Evolutionary conservation across 1,140 invertebrate species (phyloP).

Genomic region (Diorhabda sublineata): DNA sequence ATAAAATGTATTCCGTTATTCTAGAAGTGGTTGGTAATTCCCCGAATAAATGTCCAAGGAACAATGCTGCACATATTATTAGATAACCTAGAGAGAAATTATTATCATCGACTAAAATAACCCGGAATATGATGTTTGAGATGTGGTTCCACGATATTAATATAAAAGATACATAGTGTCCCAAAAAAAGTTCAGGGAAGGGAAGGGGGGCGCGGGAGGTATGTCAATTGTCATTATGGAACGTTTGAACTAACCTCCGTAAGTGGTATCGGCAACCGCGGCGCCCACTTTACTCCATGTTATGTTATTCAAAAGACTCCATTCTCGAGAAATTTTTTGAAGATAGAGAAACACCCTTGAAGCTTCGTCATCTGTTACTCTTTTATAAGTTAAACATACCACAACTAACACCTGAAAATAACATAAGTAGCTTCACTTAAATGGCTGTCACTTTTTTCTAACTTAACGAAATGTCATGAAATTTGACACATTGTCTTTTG

Average conservation of each 20-base stretch:
- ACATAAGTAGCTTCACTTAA: background rate
- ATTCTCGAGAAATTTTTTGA: conserved; percentile 67
- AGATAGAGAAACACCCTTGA: conserved; percentile 60
- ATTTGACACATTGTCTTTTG: no score
- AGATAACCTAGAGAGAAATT: conserved; percentile 52
- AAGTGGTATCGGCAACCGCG: conserved; percentile 59
- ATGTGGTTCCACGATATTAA: no score
- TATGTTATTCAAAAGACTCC: conserved; percentile 68
- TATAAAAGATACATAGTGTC: no score
- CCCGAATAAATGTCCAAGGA: conserved; percentile 59
- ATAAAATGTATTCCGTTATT: conserved; percentile 62
- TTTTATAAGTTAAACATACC: conserved; percentile 61
- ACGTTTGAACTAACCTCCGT: conserved; percentile 50
- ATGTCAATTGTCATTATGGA: no score
- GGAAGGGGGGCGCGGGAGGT: no score
- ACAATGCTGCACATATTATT: conserved; percentile 63
- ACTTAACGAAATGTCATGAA: conserved; percentile 1
- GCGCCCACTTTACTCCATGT: conserved; percentile 63
- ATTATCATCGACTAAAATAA: no score
- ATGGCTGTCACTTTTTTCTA: background rate
- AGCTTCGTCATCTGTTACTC: conserved; percentile 68
- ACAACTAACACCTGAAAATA: conserved; percentile 59
- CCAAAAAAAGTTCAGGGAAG: no score
- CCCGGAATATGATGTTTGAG: no score
- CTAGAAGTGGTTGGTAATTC: conserved; percentile 61